These are phyloP conservation scores for Aspidiotus rigidus DNA, from an alignment of 2,888 invertebrate species.

Conservation along the genomic window DNA sequence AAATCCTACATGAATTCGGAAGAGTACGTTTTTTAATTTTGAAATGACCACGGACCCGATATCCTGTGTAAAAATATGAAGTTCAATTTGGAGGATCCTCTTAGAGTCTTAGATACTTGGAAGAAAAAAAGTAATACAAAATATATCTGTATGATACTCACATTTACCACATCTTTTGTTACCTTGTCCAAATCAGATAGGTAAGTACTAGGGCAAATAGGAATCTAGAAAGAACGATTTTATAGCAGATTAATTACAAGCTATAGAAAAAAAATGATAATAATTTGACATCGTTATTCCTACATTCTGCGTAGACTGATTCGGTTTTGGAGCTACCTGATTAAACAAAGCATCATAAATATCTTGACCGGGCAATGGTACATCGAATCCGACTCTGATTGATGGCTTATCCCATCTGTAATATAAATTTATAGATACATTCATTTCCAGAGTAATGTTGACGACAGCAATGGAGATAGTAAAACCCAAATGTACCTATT, in stretches of 20 bases:
- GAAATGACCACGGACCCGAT: too few species aligned
- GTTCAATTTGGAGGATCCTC: too few species aligned
- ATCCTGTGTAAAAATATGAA: too few species aligned
- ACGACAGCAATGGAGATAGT: too few species aligned
- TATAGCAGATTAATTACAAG: constrained; percentile 19
- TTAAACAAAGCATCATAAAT: constrained; percentile 67
- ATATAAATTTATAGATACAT: not conserved
- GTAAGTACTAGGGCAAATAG: constrained; percentile 79
- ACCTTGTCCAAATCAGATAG: constrained; percentile 79
- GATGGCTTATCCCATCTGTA: constrained; percentile 80
- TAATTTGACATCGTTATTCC: constrained; percentile 40
- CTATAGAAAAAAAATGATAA: constrained; percentile 10
- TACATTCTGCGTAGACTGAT: constrained; percentile 89
- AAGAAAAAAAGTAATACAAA: too few species aligned
- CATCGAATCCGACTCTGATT: constrained; percentile 64
- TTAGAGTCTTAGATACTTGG: too few species aligned
- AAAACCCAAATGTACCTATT: constrained; percentile 49
- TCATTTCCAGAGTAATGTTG: too few species aligned
- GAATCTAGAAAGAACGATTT: constrained; percentile 55
- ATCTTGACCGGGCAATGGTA: constrained; percentile 54
- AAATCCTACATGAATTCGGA: too few species aligned
- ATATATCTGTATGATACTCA: constrained; percentile 40
- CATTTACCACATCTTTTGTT: constrained; percentile 66
- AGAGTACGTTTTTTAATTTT: too few species aligned
- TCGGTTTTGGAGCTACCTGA: constrained; percentile 77